Conservation (phyloP, 2,888 invertebrate genomes). For the Branchipolynoe longqiensis region DNA sequence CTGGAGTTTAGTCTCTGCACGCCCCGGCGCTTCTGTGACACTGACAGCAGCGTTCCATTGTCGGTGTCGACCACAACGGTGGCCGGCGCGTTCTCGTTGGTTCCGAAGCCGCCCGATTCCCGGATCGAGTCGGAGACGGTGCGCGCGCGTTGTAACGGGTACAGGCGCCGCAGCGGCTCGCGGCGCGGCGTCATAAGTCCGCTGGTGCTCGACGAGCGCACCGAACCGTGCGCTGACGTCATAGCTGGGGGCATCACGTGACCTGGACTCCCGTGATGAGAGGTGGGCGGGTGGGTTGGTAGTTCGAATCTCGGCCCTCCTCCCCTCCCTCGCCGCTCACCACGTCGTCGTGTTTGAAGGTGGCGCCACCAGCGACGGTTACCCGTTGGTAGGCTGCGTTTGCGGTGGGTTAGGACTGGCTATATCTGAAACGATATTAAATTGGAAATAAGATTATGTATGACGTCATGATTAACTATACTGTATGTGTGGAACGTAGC, state of each 20-base stretch:
- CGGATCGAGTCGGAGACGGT: slow-evolving; percentile 19
- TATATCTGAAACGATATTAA: too few relatives aligned
- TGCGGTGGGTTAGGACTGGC: too few relatives aligned
- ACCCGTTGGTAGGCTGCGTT: too few relatives aligned
- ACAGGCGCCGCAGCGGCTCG: slow-evolving; percentile 35
- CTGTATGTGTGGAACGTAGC: too few relatives aligned
- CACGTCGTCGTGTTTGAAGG: too few relatives aligned
- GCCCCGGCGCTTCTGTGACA: not conserved
- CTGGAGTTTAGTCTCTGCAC: not conserved
- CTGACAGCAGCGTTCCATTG: not conserved
- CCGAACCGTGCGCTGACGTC: slow-evolving; percentile 41
- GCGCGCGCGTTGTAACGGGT: slow-evolving; percentile 9
- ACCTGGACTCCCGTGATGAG: not conserved
- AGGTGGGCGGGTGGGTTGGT: too few relatives aligned
- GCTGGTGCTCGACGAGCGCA: slow-evolving; percentile 8
- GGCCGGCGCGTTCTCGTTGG: not conserved
- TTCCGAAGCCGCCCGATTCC: not conserved
- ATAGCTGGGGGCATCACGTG: slow-evolving; percentile 51
- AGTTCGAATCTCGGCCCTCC: too few relatives aligned
- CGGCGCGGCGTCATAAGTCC: slow-evolving; percentile 6
- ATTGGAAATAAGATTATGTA: too few relatives aligned
- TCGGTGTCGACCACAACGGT: not conserved
- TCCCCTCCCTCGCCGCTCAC: too few relatives aligned
- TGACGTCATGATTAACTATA: too few relatives aligned
- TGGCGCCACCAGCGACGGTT: too few relatives aligned